phyloP scores from a whole-genome alignment of 2,888 invertebrate species.

The Apotomis turbidana region DNA sequence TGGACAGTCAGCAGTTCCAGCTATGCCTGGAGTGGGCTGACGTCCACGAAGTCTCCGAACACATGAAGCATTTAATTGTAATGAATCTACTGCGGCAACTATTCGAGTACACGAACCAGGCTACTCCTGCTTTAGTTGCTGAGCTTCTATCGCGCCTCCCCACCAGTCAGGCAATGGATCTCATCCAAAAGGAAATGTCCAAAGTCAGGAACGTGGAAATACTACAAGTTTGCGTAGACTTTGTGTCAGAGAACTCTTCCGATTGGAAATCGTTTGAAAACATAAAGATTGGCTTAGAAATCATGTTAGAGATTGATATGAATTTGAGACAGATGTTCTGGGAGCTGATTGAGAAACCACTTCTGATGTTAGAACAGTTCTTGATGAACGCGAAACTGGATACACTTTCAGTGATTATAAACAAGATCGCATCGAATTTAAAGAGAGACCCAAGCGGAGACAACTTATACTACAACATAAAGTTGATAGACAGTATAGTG shows the following conservation, averaged over 20 bases:
- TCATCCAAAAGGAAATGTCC: constrained; percentile 86
- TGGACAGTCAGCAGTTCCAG: constrained; percentile 85
- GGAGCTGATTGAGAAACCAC: constrained; percentile 87
- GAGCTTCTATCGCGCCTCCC: constrained; percentile 85
- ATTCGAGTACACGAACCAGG: constrained; percentile 79
- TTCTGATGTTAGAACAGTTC: constrained; percentile 92
- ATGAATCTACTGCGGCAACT: constrained; percentile 82
- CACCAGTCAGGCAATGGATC: constrained; percentile 80
- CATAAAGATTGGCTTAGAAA: constrained; percentile 87
- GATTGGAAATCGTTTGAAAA: constrained; percentile 83
- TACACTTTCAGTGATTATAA: constrained; percentile 84
- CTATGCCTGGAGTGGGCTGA: constrained; percentile 88
- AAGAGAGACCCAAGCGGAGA: constrained; percentile 76
- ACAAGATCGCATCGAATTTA: constrained; percentile 78
- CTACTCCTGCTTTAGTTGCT: constrained; percentile 72
- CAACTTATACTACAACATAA: constrained; percentile 84
- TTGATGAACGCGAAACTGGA: constrained; percentile 94
- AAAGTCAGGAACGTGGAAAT: constrained; percentile 85
- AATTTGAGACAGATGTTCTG: constrained; percentile 85
- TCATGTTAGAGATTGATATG: constrained; percentile 85
- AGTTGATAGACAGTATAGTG: constrained; percentile 81
- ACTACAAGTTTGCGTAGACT: constrained; percentile 86
- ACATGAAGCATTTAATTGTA: constrained; percentile 81
- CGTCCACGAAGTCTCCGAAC: constrained; percentile 83
- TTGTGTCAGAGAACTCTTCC: constrained; percentile 80